Evolutionary conservation across 2,113 vertebrate genomes (phyloP).

Genomic region (Heptranchias perlo): DNA sequence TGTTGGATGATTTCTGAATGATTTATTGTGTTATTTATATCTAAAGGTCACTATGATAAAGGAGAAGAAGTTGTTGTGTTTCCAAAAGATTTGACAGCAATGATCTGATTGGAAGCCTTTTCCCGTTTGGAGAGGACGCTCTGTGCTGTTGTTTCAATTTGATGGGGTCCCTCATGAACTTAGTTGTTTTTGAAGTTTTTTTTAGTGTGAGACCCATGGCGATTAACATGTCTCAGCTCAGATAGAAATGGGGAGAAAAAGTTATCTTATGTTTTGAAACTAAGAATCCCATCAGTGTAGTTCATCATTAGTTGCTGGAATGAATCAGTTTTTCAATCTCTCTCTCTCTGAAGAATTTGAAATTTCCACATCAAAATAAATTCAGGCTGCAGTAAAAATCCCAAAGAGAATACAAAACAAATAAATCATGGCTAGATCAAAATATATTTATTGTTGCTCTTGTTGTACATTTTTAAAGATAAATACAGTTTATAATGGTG

Average conservation of each 20-base stretch:
- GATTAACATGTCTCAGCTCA: neutral
- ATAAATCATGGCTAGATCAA: conserved; percentile 19
- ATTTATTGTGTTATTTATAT: neutral
- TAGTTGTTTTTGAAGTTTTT: neutral
- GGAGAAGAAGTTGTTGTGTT: neutral
- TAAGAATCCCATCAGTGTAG: neutral
- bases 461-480: neutral
- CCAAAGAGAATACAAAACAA: neutral
- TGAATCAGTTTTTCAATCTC: neutral
- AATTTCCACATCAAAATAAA: conserved; percentile 9
- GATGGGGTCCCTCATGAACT: neutral
- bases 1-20: neutral
- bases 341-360: neutral
- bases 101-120: neutral
- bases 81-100: neutral
- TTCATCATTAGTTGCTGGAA: neutral
- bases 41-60: neutral
- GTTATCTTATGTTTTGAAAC: neutral
- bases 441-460: neutral
- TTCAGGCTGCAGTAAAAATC: neutral
- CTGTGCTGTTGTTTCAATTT: neutral
- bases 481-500: neutral
- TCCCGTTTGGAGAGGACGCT: neutral
- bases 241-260: neutral
- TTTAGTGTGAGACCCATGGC: neutral